Base-by-base conservation (phyloP, 2,797 vertebrate species). In the Odontamblyopus rebecca region DNA sequence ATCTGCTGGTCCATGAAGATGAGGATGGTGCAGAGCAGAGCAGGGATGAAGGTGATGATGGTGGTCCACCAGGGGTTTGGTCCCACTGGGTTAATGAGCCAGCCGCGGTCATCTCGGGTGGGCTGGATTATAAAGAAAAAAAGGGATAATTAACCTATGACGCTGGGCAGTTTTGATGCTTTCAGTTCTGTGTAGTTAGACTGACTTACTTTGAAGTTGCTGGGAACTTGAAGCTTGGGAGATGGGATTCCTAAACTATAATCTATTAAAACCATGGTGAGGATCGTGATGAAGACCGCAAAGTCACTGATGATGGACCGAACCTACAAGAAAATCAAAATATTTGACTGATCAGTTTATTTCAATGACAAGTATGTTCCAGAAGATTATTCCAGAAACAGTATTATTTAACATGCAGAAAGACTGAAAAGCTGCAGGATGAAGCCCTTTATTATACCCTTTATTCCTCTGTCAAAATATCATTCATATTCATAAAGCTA, bases 1-100 rank as follows among this genome's bases (percentile, higher is more conserved):
- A 99, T 99, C 91, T 99, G 98, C 85, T 99, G 98, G 89, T 99
- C 98, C 98, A 99, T 99, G 86, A 99, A 99, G 90, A 99, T 99
- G 70, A 99, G 94, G 89, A 99, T 99, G 82, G 98, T 99, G 88
- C 98, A 99, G 84, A 99, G 96, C 71, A 99, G 90, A 73, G 98
- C 97, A 26, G 98, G 98, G 89, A 99, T 81, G 83, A 94, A 82
- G 73, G 96, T 93, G 83, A 98, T 93, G 77, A 98, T 89, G 76
- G 94, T 91, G 69, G 98, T 99, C 98, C 98, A 99, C 98, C 98
- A 99, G 30, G 98, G 98, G 92, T 99, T 99, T 56, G 96, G 95
- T 26, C 98, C 98, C 82, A 99, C 85, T 0, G 98, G 98, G 83
- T 95, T 96, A 70, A 99, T 92, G 64, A 98, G 69, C 98, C 98